A percentile compares a stretch with the other conserved stretches of the same genome.
Conservation (phyloP, 2,797 vertebrate genomes). For the Furcifer pardalis region DNA sequence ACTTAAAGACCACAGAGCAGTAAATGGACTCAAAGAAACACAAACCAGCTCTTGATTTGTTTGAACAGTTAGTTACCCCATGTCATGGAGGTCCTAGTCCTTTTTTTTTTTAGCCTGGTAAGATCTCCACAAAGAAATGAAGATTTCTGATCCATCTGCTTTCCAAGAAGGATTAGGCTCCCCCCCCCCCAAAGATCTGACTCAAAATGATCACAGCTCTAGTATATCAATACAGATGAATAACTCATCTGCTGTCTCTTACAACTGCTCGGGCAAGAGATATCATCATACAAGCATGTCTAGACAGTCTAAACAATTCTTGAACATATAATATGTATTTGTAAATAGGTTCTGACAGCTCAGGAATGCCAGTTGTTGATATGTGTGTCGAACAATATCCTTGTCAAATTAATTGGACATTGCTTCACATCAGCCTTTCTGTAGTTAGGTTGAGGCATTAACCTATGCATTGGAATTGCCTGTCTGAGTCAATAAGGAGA, state of each 20-base stretch:
- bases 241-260: neutral
- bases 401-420: neutral
- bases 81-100: neutral
- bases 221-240: neutral
- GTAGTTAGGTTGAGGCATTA: neutral
- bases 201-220: neutral
- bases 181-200: too few species aligned
- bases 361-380: constrained; percentile 8
- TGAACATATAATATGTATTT: neutral
- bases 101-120: neutral
- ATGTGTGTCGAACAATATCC: neutral
- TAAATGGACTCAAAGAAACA: too few species aligned
- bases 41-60: too few species aligned
- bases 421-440: neutral
- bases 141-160: neutral
- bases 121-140: neutral
- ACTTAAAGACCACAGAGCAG: too few species aligned
- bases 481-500: neutral
- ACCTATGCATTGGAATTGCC: neutral
- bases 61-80: too few species aligned
- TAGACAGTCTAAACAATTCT: neutral
- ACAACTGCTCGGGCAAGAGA: neutral
- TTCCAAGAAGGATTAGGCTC: neutral
- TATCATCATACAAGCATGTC: neutral
- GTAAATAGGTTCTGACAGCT: constrained; percentile 17